Evolutionary conservation across 2,113 vertebrate species (phyloP).

Genomic region (Tinamus guttatus): DNA sequence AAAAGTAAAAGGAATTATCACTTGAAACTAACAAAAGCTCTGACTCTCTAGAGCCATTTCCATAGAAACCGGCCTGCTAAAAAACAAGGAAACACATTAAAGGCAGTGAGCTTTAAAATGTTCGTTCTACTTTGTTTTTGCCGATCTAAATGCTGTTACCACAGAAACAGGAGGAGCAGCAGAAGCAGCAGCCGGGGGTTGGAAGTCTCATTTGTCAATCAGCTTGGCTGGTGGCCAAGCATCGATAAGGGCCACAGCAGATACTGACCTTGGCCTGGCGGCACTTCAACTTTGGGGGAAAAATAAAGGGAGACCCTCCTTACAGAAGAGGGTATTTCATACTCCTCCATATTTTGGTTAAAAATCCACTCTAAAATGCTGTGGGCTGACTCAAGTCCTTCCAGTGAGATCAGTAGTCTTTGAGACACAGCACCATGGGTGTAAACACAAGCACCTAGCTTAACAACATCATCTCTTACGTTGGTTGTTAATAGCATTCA

Average conservation of each 20-base stretch:
- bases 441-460: neutral
- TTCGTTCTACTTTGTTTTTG: constrained; percentile 39
- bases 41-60: constrained; percentile 37
- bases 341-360: neutral
- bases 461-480: neutral
- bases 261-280: neutral
- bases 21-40: neutral
- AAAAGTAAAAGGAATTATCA: neutral
- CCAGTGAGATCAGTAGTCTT: neutral
- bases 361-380: neutral
- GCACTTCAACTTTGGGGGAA: neutral
- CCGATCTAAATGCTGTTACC: constrained; percentile 60
- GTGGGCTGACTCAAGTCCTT: neutral
- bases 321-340: neutral
- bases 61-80: constrained; percentile 60
- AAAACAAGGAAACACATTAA: constrained; percentile 43
- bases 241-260: neutral
- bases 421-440: neutral
- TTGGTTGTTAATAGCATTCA: neutral
- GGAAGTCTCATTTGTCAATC: neutral
- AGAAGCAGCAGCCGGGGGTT: neutral
- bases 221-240: neutral
- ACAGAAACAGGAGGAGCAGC: constrained; percentile 60
- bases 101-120: constrained; percentile 31
- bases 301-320: neutral